Evolutionary conservation across 2,888 invertebrate genomes (phyloP), one percentile per base, ranked within the genome.

Genomic region (Tinea trinotella): DNA sequence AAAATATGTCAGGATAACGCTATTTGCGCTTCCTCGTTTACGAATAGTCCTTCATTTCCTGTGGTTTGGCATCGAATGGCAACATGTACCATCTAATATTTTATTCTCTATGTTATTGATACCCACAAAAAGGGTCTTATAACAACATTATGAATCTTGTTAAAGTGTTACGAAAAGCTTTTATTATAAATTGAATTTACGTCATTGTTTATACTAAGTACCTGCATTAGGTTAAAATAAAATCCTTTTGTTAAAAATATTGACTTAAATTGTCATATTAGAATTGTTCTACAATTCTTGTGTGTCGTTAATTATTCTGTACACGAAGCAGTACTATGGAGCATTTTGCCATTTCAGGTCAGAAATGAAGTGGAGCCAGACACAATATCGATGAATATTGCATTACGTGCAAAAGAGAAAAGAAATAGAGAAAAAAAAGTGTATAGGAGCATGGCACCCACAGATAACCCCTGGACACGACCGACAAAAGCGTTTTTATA

Each of bases 1-100:
- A 75, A 76, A 78, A 76, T 76, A 64, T 70, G 71, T 69, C 70
- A 66, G 66, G 63, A 66, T 71, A 67, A 68, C 67, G 68, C 64
- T 68, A 63, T 72, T 71, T 66, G 65, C 64, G 52, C 48, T 57
- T 56, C 55, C 56, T 54, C 49, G 48, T 30, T 46, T 54, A 40
- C 40, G 40, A 3, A n/a, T 40, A n/a, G 40, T 40, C 40, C 40
- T 13, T 40, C 40, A 40, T 40, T 40, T 57, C 56, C 57, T 57
- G 54, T 60, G 40, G 59, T 65, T 62, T 59, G 53, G 59, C 61
- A 67, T 66, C 65, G 15, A 2, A 40, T 15, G 13, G 40, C 15
- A 40, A 40, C 40, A 7, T 15, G 30, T 40, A 40, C 40, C 3
- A 15, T 15, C 40, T 40, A 40, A 40, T 40, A 40, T 40, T 40